Evolutionary conservation across 2,888 invertebrate species (phyloP).

Genomic region (Lampropteryx suffumata): DNA sequence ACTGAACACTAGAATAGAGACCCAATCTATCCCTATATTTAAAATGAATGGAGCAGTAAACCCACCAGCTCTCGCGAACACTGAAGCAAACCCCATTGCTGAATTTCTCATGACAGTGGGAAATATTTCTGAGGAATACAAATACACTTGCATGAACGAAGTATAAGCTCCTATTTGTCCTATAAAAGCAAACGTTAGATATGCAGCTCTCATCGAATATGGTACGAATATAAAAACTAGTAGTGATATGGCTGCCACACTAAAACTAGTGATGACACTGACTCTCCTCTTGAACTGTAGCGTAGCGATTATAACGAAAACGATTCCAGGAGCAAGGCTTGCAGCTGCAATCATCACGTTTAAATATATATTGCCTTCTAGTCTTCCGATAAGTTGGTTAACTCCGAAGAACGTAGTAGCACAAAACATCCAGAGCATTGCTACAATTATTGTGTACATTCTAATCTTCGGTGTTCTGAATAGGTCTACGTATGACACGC

Average conservation of each 20-base stretch:
- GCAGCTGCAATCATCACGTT: constrained; percentile 89
- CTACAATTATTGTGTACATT: constrained; percentile 85
- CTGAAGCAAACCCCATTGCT: constrained; percentile 88
- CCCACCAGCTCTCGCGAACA: constrained; percentile 86
- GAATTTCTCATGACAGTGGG: constrained; percentile 91
- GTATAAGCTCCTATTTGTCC: constrained; percentile 89
- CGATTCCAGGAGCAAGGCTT: constrained; percentile 54
- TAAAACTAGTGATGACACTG: constrained; percentile 56
- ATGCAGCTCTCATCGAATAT: constrained; percentile 48
- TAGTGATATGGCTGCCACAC: constrained; percentile 56
- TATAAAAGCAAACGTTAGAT: constrained; percentile 87
- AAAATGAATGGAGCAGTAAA: constrained; percentile 87
- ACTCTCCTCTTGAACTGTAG: constrained; percentile 59
- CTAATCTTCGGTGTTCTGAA: constrained; percentile 87
- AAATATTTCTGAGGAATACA: constrained; percentile 90
- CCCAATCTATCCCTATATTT: constrained; percentile 72
- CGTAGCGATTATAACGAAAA: constrained; percentile 57
- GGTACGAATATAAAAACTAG: constrained; percentile 65
- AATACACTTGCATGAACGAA: constrained; percentile 85
- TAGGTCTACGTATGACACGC: constrained; percentile 76
- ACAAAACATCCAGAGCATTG: constrained; percentile 90
- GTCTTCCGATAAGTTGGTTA: constrained; percentile 89
- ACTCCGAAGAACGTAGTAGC: constrained; percentile 92
- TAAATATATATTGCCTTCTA: constrained; percentile 89
- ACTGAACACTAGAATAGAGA: constrained; percentile 66